Base-by-base conservation (phyloP, 1,140 invertebrate species). In the Bombus terrestris region DNA sequence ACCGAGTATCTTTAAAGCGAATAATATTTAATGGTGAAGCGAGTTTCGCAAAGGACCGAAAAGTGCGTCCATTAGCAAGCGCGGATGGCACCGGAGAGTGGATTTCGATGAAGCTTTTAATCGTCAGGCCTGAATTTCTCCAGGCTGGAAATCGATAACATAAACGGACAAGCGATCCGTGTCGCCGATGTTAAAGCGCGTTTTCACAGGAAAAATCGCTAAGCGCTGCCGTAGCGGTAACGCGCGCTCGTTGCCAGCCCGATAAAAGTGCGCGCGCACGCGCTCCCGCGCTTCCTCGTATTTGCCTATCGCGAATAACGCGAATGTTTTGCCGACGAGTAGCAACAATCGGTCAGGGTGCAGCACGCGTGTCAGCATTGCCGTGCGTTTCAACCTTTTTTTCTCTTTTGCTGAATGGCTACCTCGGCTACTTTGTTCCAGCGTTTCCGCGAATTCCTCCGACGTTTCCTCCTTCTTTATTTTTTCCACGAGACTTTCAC, bases 261-360 rank as follows among this genome's bases (percentile, higher is more conserved):
- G 71, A 62, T 74, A 41, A 64, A 74, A 53, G 73, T 35, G 32
- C 74, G 32, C 25, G 71, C 25, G 71, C 22, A 22, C 22, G 41
- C 74, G 75, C 81, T 8, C 41, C 75, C 80, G 41, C 74, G 75
- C 81, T 8, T 41, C 75, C 80, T 41, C 57, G 86, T 79, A 88
- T 88, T 76, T 83, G 83, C 76, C 72, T 76, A 74, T 69, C 69
- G 62, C 57, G 80, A 85, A 80, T 88, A 86, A 88, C 81, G 80
- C 77, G 86, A 90, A 88, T 88, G 86, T 81, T 82, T 84, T 68
- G 62, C 84, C 53, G 78, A 69, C 62, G 81, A 62, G 66, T 64
- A 47, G 81, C 86, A 88, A 92, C 91, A 87, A 90, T 91, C 85
- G 92, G 73, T 81, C 86, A 83, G 87, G 53, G 57, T 79, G 90